These are phyloP conservation scores for Zonotrichia leucophrys DNA, from an alignment of 2,113 vertebrate species.

Conservation along the genomic window DNA sequence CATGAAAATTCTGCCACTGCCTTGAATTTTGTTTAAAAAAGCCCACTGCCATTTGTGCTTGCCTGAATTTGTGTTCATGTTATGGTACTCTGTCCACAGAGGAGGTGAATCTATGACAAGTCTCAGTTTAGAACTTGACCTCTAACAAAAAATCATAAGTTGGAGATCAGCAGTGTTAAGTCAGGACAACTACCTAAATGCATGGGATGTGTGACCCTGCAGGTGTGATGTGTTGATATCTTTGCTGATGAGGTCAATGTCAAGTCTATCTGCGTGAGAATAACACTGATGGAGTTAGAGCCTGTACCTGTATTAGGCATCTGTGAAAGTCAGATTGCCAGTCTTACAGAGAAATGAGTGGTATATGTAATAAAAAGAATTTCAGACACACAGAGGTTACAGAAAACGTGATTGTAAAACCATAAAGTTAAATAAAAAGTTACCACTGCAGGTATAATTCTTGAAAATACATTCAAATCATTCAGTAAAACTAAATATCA, in stretches of 20 bases:
- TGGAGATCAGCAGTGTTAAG: neutral
- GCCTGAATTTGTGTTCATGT: neutral
- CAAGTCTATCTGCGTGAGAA: neutral
- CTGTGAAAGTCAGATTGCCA: neutral
- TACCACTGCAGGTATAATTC: neutral
- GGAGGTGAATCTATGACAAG: neutral
- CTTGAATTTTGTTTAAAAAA: neutral
- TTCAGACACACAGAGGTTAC: neutral
- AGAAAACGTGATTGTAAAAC: neutral
- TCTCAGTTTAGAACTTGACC: neutral
- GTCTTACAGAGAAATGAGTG: neutral
- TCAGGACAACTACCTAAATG: neutral
- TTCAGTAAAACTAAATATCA: neutral
- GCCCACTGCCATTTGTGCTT: fast-evolving
- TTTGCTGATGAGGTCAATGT: neutral
- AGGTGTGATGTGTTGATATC: neutral
- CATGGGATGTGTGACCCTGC: neutral
- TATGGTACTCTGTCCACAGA: neutral
- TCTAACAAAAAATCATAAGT: neutral
- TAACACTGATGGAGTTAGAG: neutral
- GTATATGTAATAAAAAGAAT: neutral
- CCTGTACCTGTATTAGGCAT: neutral
- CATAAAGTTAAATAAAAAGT: neutral
- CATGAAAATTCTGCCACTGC: neutral
- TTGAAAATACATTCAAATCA: neutral